Conservation (phyloP, 1,140 invertebrate species). For the Eupeodes corollae region DNA sequence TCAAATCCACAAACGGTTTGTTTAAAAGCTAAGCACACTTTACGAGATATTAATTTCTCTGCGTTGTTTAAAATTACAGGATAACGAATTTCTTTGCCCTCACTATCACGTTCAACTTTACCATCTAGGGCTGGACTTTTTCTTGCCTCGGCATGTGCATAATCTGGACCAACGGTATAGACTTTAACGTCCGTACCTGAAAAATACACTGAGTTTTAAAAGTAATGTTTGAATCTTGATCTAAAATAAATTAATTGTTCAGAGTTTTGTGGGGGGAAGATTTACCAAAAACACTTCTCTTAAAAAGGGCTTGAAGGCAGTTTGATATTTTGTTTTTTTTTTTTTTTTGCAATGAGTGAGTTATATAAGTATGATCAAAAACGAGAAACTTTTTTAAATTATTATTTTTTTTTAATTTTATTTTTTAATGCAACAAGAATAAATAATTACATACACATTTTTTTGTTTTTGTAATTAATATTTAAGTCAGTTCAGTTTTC, state of each 20-base stretch:
- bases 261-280: background rate
- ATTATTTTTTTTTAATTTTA: too few relatives aligned
- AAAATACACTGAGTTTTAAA: conserved; percentile 38
- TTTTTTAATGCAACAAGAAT: too few relatives aligned
- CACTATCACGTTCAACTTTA: conserved; percentile 95
- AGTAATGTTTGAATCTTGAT: conserved; percentile 33
- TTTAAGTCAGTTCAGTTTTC: too few relatives aligned
- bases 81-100: conserved; percentile 98
- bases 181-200: conserved; percentile 51
- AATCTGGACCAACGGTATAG: conserved; percentile 78
- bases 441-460: too few relatives aligned
- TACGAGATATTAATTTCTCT: conserved; percentile 97
- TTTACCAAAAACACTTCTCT: too few relatives aligned
- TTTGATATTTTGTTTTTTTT: too few relatives aligned
- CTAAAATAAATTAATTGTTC: background rate
- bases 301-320: too few relatives aligned
- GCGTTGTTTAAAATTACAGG: conserved; percentile 94
- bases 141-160: conserved; percentile 96
- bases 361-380: too few relatives aligned
- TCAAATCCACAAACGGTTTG: conserved; percentile 99
- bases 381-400: too few relatives aligned
- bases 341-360: too few relatives aligned
- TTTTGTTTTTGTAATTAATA: too few relatives aligned
- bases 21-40: conserved; percentile 95
- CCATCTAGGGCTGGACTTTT: conserved; percentile 97